phyloP scores from a whole-genome alignment of 2,113 vertebrate species.

The Cranoglanis bouderius region DNA sequence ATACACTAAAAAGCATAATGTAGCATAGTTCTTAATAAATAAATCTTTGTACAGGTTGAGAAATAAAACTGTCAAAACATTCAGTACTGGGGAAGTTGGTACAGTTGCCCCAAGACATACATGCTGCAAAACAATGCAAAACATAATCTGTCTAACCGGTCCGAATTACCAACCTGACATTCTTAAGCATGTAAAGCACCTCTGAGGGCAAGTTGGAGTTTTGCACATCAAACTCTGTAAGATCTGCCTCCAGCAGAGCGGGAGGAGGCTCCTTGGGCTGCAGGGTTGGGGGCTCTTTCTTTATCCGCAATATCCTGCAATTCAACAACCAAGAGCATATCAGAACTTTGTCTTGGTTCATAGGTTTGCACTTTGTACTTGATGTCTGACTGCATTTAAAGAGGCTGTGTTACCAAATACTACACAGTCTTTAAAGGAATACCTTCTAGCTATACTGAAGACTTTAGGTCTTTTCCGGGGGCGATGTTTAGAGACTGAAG shows the following conservation, averaged over 20 bases:
- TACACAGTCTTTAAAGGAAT: constrained; percentile 27
- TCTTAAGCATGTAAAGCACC: constrained; percentile 97
- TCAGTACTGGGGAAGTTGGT: not conserved
- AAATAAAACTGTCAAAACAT: not conserved
- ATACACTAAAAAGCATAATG: not conserved
- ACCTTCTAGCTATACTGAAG: constrained; percentile 91
- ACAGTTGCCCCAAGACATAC: not conserved
- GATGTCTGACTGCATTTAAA: not conserved
- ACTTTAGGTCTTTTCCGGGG: constrained; percentile 87
- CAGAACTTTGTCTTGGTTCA: not conserved
- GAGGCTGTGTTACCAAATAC: not conserved
- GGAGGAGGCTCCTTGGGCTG: constrained; percentile 94
- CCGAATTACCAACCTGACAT: constrained; percentile 80
- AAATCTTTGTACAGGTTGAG: not conserved
- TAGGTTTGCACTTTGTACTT: not conserved
- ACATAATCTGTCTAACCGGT: not conserved
- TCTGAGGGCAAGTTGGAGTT: constrained; percentile 91
- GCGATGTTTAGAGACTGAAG: constrained; percentile 79
- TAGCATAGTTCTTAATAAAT: not conserved
- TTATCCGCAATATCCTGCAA: constrained; percentile 85
- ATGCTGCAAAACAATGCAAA: not conserved
- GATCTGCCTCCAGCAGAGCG: constrained; percentile 90
- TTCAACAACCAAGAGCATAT: not conserved
- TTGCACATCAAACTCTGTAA: constrained; percentile 93
- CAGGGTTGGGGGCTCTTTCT: constrained; percentile 88